A percentile compares a stretch with the other conserved stretches of the same genome.
Evolutionary conservation across 2,113 vertebrate species (phyloP).

Genomic region (Coturnix japonica): DNA sequence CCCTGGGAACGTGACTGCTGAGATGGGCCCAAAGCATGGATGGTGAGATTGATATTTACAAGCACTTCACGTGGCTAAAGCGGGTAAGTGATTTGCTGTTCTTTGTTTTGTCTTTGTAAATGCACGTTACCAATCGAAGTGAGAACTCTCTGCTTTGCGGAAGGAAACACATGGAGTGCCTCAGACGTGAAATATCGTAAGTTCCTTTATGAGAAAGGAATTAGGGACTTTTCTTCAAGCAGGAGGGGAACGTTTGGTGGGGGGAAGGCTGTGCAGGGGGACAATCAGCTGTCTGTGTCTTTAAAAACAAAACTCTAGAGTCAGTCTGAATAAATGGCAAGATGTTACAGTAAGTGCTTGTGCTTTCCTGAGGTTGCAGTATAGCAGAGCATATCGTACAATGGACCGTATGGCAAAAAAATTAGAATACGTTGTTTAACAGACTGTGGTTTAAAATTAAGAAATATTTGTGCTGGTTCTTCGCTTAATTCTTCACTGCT

Average conservation of each 20-base stretch:
- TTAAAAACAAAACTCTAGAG: conserved; percentile 58
- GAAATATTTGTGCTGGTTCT: neutral
- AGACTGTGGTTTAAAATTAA: neutral
- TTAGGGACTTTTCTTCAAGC: conserved; percentile 47
- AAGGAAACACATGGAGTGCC: neutral
- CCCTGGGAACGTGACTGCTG: conserved; percentile 77
- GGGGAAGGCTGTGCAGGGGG: neutral
- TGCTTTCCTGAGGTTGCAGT: neutral
- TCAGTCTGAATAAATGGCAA: conserved; percentile 51
- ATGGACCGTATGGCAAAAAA: neutral
- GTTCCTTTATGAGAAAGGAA: conserved; percentile 64
- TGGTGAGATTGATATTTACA: conserved; percentile 96
- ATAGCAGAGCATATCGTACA: neutral
- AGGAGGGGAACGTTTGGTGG: neutral
- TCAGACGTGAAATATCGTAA: conserved; percentile 15
- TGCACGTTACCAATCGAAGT: neutral
- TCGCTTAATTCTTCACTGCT: neutral
- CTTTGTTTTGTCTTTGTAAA: conserved; percentile 54
- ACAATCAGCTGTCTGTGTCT: conserved; percentile 77
- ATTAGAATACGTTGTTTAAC: neutral
- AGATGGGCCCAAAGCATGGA: conserved; percentile 96
- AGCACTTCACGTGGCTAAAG: conserved; percentile 95
- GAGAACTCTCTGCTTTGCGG: neutral
- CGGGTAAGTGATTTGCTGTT: conserved; percentile 87
- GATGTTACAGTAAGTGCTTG: neutral